phyloP scores from a whole-genome alignment of 2,888 invertebrate genomes.

The Amiota minor region DNA sequence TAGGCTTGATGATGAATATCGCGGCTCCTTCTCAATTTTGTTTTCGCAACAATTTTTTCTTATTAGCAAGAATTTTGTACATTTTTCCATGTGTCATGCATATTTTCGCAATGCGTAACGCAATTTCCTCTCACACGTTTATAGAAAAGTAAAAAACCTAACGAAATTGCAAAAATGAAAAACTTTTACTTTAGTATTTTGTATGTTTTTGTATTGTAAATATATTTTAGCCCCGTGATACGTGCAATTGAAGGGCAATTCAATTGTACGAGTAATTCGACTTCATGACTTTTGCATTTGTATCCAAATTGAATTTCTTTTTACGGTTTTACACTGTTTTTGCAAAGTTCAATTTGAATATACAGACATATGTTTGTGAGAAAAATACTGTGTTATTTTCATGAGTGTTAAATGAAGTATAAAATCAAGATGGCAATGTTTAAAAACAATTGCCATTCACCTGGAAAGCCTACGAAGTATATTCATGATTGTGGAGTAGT shows the following conservation, averaged over 20 bases:
- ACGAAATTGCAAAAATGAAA: too few species aligned
- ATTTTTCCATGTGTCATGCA: slow-evolving; percentile 12
- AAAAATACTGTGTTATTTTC: too few species aligned
- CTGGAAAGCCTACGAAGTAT: too few species aligned
- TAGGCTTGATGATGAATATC: neutral
- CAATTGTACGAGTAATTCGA: slow-evolving; percentile 57
- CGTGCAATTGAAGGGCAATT: slow-evolving; percentile 50
- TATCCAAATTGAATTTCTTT: slow-evolving; percentile 30
- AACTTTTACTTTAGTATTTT: too few species aligned
- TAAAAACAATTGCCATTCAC: too few species aligned
- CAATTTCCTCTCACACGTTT: neutral
- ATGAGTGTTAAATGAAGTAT: neutral
- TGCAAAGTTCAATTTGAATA: too few species aligned
- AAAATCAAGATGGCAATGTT: too few species aligned
- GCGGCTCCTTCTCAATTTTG: neutral
- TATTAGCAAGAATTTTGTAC: neutral
- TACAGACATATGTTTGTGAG: too few species aligned
- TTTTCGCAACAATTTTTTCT: neutral
- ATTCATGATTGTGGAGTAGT: too few species aligned
- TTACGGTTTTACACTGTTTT: slow-evolving; percentile 19
- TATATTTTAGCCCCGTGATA: slow-evolving; percentile 32
- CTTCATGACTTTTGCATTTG: slow-evolving; percentile 42
- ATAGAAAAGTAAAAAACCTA: too few species aligned
- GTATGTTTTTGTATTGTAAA: too few species aligned
- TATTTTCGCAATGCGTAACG: neutral